Evolutionary conservation across 1,140 invertebrate species (phyloP).

Genomic region (Drosophila sucinea): DNA sequence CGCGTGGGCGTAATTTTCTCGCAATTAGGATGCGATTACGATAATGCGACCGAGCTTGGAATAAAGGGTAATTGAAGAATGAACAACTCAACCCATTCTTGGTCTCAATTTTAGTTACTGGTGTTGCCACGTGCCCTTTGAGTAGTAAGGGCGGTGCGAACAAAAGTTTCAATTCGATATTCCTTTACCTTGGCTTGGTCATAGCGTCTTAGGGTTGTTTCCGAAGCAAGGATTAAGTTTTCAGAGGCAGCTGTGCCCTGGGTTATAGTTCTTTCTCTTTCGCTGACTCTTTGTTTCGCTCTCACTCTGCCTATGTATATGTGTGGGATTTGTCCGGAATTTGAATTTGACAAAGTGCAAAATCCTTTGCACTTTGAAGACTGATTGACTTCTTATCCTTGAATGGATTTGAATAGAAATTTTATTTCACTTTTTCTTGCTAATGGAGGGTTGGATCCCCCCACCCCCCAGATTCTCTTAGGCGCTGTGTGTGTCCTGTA

Average conservation of each 20-base stretch:
- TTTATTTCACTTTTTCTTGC: constrained; percentile 56
- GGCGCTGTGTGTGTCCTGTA: constrained; percentile 36
- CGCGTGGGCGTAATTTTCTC: constrained; percentile 83
- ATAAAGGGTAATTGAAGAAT: constrained; percentile 79
- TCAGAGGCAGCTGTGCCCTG: constrained; percentile 26
- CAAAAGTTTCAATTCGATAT: constrained; percentile 73
- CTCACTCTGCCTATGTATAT: not conserved
- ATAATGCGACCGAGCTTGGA: constrained; percentile 65
- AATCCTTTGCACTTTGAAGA: constrained; percentile 81
- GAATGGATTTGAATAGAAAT: constrained; percentile 80
- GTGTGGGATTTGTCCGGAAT: constrained; percentile 45
- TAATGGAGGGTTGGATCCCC: constrained; percentile 33
- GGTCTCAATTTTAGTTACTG: constrained; percentile 16
- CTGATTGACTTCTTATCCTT: constrained; percentile 81
- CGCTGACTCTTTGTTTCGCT: not conserved
- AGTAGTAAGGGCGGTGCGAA: constrained; percentile 24
- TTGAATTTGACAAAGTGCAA: constrained; percentile 77
- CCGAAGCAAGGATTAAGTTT: constrained; percentile 63
- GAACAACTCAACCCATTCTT: constrained; percentile 36
- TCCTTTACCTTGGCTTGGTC: constrained; percentile 26
- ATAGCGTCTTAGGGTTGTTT: constrained; percentile 69
- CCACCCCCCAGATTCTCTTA: not conserved
- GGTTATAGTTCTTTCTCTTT: constrained; percentile 23
- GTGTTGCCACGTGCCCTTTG: constrained; percentile 60
- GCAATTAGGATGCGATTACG: constrained; percentile 83